Evolutionary conservation across 2,888 invertebrate species (phyloP).

Genomic region (Sylvicola fuscatus): DNA sequence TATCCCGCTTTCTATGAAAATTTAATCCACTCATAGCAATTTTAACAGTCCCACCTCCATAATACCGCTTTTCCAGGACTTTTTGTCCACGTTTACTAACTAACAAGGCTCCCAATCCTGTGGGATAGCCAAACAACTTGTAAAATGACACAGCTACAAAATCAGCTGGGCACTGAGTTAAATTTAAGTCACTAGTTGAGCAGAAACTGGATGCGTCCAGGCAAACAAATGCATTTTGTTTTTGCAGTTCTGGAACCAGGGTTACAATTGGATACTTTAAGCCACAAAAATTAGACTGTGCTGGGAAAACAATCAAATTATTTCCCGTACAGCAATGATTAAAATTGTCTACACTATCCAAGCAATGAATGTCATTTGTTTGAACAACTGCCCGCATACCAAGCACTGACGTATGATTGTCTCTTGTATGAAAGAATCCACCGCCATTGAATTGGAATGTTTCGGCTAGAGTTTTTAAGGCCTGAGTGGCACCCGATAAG

Average conservation of each 20-base stretch:
- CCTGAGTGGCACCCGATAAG: constrained; percentile 82
- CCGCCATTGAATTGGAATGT: constrained; percentile 39
- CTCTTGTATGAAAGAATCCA: constrained; percentile 55
- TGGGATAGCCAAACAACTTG: constrained; percentile 90
- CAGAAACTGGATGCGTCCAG: constrained; percentile 76
- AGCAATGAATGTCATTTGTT: constrained; percentile 26
- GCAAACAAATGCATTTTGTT: constrained; percentile 38
- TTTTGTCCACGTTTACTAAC: constrained; percentile 33
- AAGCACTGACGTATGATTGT: constrained; percentile 90
- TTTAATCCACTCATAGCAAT: constrained; percentile 52
- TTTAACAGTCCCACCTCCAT: constrained; percentile 88
- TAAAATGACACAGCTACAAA: constrained; percentile 89
- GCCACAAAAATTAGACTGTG: constrained; percentile 90
- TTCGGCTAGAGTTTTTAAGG: constrained; percentile 68
- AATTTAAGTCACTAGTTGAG: constrained; percentile 55
- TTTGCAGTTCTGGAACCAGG: constrained; percentile 6
- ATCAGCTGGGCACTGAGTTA: constrained; percentile 53
- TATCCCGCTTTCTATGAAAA: constrained; percentile 46
- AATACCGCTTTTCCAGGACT: constrained; percentile 39
- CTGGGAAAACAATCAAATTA: constrained; percentile 50
- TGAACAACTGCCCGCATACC: constrained; percentile 72
- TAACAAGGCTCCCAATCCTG: constrained; percentile 78
- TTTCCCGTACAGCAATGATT: too few relatives aligned
- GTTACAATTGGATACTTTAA: constrained; percentile 48
- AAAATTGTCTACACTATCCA: neutral